A percentile compares a stretch with the other conserved stretches of the same genome.
These are phyloP conservation scores for Psittacula derbiana DNA, from an alignment of 2,797 vertebrate species.

Conservation along the genomic window DNA sequence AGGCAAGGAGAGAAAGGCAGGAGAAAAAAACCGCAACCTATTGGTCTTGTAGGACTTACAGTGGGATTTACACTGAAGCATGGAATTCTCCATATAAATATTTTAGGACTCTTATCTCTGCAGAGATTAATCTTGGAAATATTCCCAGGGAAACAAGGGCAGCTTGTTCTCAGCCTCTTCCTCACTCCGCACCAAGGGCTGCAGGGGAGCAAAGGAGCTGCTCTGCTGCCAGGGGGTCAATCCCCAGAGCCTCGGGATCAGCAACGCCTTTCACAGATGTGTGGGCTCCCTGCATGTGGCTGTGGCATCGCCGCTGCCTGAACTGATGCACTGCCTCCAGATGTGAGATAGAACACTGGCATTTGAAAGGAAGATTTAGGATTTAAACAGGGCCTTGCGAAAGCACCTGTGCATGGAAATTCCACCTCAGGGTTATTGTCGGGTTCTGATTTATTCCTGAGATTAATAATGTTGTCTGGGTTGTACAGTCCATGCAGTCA, in stretches of 20 bases:
- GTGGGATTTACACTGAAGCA: slow-evolving; percentile 33
- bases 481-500: not conserved
- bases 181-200: not conserved
- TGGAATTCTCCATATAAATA: slow-evolving; percentile 32
- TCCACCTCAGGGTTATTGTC: not conserved
- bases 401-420: not conserved
- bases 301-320: not conserved
- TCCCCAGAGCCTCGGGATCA: fast-evolving
- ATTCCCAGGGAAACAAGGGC: not conserved
- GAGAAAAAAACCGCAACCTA: not conserved
- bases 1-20: not conserved
- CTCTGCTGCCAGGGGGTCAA: not conserved
- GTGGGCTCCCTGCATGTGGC: not conserved
- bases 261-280: not conserved
- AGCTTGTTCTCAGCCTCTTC: not conserved
- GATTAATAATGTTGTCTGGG: not conserved
- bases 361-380: not conserved
- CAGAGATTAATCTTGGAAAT: not conserved
- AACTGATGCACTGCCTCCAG: not conserved
- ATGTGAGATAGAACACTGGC: not conserved
- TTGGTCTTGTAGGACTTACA: not conserved
- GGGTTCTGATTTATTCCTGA: slow-evolving; percentile 12
- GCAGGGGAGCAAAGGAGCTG: not conserved
- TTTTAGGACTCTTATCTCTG: slow-evolving; percentile 21
- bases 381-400: not conserved